Evolutionary conservation across 2,113 vertebrate species (phyloP).

Genomic region (Ancistrus triradiatus): DNA sequence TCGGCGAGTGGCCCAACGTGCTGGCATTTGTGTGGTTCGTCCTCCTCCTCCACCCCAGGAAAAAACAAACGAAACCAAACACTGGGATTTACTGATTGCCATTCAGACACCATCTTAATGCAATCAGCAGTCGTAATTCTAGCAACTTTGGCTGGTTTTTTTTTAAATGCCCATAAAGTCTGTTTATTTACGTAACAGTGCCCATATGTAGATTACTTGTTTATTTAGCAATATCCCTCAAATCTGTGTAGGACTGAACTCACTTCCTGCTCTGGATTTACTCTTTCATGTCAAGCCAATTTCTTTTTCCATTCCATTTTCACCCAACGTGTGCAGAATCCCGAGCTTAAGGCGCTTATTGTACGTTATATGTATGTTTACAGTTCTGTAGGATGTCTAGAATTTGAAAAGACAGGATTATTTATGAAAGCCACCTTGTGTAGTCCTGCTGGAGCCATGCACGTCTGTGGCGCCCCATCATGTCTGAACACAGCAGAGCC

Average conservation of each 20-base stretch:
- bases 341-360: not conserved
- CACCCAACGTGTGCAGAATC: too few relatives aligned
- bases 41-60: conserved; percentile 22
- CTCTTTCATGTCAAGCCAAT: not conserved
- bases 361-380: not conserved
- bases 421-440: not conserved
- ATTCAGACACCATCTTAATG: conserved; percentile 15
- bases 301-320: not conserved
- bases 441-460: not conserved
- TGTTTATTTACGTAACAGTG: not conserved
- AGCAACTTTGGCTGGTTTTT: not conserved
- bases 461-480: not conserved
- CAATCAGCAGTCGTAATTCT: conserved; percentile 15
- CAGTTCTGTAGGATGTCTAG: not conserved
- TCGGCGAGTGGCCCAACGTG: conserved; percentile 51
- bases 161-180: not conserved
- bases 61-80: conserved; percentile 35
- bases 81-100: conserved; percentile 6
- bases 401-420: not conserved
- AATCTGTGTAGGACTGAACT: not conserved
- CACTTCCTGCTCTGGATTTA: conserved; percentile 1
- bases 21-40: conserved; percentile 56
- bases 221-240: not conserved
- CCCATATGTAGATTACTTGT: not conserved
- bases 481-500: not conserved